Conservation (phyloP, 2,113 vertebrate genomes). For the Clinocottus analis region DNA sequence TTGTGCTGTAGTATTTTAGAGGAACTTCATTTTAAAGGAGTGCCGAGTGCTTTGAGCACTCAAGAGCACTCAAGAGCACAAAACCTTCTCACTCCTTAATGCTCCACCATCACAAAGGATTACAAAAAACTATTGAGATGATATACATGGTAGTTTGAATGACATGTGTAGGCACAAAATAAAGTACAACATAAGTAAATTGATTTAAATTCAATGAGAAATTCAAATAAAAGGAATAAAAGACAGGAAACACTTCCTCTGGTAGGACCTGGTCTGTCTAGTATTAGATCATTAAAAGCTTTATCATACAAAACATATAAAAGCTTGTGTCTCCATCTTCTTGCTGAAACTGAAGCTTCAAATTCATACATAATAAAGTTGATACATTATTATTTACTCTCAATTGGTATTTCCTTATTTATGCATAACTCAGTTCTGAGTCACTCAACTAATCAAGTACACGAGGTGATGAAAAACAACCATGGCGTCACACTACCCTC, state of each 20-base stretch:
- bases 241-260: not conserved
- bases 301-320: not conserved
- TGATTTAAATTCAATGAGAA: too few species aligned
- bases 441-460: not conserved
- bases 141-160: not conserved
- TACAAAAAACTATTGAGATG: not conserved
- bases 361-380: not conserved
- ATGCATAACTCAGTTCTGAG: not conserved
- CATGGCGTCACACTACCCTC: not conserved
- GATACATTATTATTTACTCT: not conserved
- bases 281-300: not conserved
- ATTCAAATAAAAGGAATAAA: not conserved
- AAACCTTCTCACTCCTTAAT: not conserved
- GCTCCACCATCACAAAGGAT: not conserved
- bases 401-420: not conserved
- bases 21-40: not conserved
- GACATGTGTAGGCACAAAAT: too few species aligned
- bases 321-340: not conserved
- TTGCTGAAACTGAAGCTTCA: not conserved
- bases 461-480: not conserved
- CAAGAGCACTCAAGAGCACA: not conserved
- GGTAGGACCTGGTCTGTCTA: too few species aligned
- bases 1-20: not conserved
- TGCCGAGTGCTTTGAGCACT: not conserved
- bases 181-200: too few species aligned